phyloP scores from a whole-genome alignment of 2,797 vertebrate genomes.

The Aselliscus stoliczkanus region DNA sequence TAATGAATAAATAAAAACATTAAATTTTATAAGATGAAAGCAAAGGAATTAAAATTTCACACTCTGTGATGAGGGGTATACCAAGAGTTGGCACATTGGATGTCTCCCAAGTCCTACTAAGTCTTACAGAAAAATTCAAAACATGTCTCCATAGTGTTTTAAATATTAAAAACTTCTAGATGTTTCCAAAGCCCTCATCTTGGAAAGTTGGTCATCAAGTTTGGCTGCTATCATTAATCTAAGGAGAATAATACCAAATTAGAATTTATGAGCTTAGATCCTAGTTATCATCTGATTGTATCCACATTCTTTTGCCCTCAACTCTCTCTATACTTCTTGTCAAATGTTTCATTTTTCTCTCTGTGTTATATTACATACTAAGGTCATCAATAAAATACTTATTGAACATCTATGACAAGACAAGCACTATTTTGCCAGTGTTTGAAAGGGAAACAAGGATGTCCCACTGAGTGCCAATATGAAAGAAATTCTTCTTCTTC shows the following conservation, averaged over 20 bases:
- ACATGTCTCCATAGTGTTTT: not conserved
- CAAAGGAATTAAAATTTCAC: not conserved
- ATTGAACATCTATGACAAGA: not conserved
- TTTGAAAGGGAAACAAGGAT: not conserved
- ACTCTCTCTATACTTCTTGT: not conserved
- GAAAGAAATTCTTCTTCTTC: not conserved
- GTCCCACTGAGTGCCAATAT: not conserved
- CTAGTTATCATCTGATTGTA: too few relatives aligned
- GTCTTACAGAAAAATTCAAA: not conserved
- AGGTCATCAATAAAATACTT: not conserved
- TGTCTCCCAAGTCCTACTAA: not conserved
- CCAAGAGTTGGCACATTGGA: not conserved
- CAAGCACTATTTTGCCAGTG: not conserved
- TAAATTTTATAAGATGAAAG: not conserved
- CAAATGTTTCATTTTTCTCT: not conserved
- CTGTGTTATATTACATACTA: not conserved
- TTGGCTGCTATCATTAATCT: not conserved
- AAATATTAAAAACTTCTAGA: not conserved
- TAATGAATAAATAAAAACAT: slow-evolving; percentile 4
- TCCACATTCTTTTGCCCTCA: not conserved
- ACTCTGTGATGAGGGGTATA: not conserved
- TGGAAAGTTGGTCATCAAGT: not conserved
- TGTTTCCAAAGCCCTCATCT: not conserved
- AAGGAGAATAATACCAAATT: not conserved
- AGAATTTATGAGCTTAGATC: not conserved